Evolutionary conservation across 2,113 vertebrate species (phyloP).

Genomic region (Mobula hypostoma): DNA sequence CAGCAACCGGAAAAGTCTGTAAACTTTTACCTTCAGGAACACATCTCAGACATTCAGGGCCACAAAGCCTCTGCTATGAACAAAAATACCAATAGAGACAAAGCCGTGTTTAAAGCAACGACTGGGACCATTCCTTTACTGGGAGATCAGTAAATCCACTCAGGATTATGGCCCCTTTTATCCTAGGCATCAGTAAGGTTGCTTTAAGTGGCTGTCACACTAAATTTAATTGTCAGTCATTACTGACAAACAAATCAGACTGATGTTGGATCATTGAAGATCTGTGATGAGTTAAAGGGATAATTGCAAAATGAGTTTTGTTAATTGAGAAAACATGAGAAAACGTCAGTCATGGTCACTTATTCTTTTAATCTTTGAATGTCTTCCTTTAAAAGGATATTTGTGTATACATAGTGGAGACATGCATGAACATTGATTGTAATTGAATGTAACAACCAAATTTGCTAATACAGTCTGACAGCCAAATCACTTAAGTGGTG

Average conservation of each 20-base stretch:
- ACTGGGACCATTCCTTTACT: conserved; percentile 8
- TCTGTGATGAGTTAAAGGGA: conserved; percentile 15
- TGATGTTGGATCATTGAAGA: conserved; percentile 29
- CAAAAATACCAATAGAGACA: conserved; percentile 33
- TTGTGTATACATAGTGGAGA: neutral
- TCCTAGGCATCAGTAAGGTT: neutral
- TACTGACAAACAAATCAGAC: conserved; percentile 34
- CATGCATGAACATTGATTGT: neutral
- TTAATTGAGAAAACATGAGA: conserved; percentile 37
- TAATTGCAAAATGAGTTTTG: conserved; percentile 36
- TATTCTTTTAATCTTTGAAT: conserved; percentile 23
- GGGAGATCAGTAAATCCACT: conserved; percentile 29
- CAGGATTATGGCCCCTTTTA: conserved; percentile 18
- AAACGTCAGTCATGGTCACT: conserved; percentile 37
- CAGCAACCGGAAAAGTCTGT: conserved; percentile 37
- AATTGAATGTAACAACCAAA: conserved; percentile 21
- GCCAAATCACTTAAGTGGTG: conserved; percentile 5
- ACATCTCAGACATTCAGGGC: conserved; percentile 31
- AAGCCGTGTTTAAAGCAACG: conserved; percentile 31
- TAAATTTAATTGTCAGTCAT: conserved; percentile 38
- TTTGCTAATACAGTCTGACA: conserved; percentile 30
- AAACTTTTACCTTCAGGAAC: conserved; percentile 36
- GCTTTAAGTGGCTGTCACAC: conserved; percentile 31
- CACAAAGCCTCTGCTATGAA: conserved; percentile 19
- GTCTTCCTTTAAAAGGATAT: conserved; percentile 26